These are phyloP conservation scores for Microcebus tavaratra DNA, from an alignment of 2,113 vertebrate species.

Conservation along the genomic window DNA sequence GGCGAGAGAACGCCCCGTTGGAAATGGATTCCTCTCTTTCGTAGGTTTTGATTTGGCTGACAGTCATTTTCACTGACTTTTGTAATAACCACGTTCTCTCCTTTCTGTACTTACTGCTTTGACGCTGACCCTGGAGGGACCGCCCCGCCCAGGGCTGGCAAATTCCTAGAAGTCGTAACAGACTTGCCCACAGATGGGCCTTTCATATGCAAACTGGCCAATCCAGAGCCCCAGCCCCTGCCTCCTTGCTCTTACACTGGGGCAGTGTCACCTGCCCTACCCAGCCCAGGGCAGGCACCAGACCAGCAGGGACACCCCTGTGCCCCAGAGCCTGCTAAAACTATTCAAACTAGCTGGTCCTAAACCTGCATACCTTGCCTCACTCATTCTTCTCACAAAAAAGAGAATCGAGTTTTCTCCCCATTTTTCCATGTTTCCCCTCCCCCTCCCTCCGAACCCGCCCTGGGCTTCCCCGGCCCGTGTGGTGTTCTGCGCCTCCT, in stretches of 20 bases:
- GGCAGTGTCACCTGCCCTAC: neutral
- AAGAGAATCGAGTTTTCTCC: neutral
- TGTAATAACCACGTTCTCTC: neutral
- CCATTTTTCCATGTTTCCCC: no score
- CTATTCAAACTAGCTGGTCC: neutral
- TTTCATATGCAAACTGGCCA: neutral
- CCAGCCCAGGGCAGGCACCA: neutral
- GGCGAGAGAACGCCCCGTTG: conserved; percentile 42
- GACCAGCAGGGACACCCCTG: neutral
- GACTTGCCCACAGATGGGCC: neutral
- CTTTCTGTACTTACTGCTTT: neutral
- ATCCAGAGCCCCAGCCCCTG: neutral
- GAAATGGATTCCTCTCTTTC: conserved; percentile 33
- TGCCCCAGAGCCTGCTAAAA: neutral
- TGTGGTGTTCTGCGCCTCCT: no score
- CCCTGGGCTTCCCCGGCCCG: neutral
- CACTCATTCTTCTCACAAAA: neutral
- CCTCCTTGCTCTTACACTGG: neutral
- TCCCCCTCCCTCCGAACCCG: neutral
- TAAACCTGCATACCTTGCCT: neutral
- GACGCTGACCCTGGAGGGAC: neutral
- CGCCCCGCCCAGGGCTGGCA: neutral
- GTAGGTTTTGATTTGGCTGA: neutral
- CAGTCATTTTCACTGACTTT: neutral
- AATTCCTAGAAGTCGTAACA: neutral